Evolutionary conservation across 2,113 vertebrate genomes (phyloP), one percentile per base, ranked within the genome.

Genomic region (Eptesicus fuscus): DNA sequence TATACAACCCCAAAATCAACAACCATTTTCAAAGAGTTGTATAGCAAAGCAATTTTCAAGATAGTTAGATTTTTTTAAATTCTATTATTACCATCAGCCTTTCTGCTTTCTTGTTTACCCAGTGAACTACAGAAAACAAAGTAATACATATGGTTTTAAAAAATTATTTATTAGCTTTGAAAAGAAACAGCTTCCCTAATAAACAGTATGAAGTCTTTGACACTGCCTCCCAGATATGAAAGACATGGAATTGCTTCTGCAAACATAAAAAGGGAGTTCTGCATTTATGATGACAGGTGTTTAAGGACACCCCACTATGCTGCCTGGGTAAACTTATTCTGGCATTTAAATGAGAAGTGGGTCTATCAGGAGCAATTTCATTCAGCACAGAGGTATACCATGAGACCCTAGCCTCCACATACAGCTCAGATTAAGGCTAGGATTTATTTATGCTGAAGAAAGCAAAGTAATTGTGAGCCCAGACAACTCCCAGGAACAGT

Each of bases 261-360:
- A 83, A 83, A 83, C 32, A 37, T 23, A 76, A 35, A 65, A 73
- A 73, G 25, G 88, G n/a, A 22, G 17, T 14, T 91, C 56, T 79
- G n/a, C 76, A 44, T 84, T 90, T 69, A 71, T 25, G 28, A 18
- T 74, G 69, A 63, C 5, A 17, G 25, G 14, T 69, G 9, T 83
- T 83, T 71, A 53, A 70, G 65, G 76, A 90, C 49, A 76, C 0
- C 10, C 7, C 18, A 25, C 37, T 13, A 7, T 44, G 18, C 28
- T 74, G 11, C 22, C n/a, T 35, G 13, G 20, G 0, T 95, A 79
- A 90, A 83, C 18, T 53, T 78, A 51, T 35, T 89, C 71, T 78
- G 42, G 56, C 28, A 78, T 93, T 78, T 93, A 82, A 37, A 71
- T 91, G 73, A 96, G 47, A 90, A 86, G 56, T 44, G 28, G 80